Conservation (phyloP, 92 coral and sea anemone genomes). For the Zoanthus sociatus region DNA sequence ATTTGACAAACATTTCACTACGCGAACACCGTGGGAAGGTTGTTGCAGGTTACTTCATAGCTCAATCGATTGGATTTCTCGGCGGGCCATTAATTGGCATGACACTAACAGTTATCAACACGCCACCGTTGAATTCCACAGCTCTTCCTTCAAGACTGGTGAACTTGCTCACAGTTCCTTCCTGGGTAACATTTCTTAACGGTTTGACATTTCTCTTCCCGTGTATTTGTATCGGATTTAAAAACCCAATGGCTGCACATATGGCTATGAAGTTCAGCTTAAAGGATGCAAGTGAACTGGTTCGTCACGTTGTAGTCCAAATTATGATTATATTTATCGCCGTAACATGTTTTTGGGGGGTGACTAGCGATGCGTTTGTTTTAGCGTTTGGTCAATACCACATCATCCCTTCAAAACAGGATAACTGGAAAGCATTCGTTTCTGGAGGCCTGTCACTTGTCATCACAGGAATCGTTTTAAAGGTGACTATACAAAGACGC, state of each 20-base stretch:
- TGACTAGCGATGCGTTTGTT: slow-evolving; percentile 80
- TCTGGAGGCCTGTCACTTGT: slow-evolving; percentile 84
- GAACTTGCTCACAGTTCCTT: slow-evolving; percentile 85
- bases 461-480: slow-evolving; percentile 68
- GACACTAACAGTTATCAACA: slow-evolving; percentile 51
- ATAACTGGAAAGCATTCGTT: slow-evolving; percentile 90
- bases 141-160: slow-evolving; percentile 48
- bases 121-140: slow-evolving; percentile 29
- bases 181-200: slow-evolving; percentile 89
- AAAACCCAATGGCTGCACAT: slow-evolving; percentile 95
- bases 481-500: slow-evolving; percentile 75
- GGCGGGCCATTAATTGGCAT: slow-evolving; percentile 91
- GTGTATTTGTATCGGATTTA: slow-evolving; percentile 78
- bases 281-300: slow-evolving; percentile 87
- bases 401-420: slow-evolving; percentile 63
- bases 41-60: slow-evolving; percentile 83
- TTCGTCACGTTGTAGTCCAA: slow-evolving; percentile 68
- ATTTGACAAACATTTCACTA: slow-evolving; percentile 86
- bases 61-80: slow-evolving; percentile 88
- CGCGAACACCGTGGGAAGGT: slow-evolving; percentile 90
- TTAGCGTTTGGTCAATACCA: slow-evolving; percentile 96
- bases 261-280: slow-evolving; percentile 91
- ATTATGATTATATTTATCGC: slow-evolving; percentile 75
- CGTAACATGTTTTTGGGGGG: slow-evolving; percentile 90
- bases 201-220: slow-evolving; percentile 81